A percentile compares a stretch with the other conserved stretches of the same genome.
phyloP scores from a whole-genome alignment of 2,797 vertebrate genomes.

The Acipenser oxyrinchus region DNA sequence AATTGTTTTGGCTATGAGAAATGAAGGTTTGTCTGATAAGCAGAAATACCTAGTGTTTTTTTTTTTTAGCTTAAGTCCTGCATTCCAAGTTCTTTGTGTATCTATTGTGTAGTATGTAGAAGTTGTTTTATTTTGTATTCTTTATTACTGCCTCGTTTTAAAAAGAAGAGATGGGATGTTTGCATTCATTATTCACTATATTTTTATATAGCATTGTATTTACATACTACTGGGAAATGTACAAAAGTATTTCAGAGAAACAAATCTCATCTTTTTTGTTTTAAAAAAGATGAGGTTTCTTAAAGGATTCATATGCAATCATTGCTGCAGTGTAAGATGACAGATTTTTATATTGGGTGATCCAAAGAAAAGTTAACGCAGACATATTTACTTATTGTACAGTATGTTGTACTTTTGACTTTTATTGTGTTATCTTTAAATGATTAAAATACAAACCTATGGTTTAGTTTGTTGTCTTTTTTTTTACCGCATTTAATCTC shows the following conservation, averaged over 20 bases:
- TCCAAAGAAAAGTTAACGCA: constrained; percentile 77
- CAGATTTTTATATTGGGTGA: constrained; percentile 77
- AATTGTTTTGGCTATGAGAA: constrained; percentile 42
- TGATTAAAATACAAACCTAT: constrained; percentile 71
- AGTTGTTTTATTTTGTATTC: constrained; percentile 51
- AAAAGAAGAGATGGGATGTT: constrained; percentile 44
- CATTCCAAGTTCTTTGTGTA: constrained; percentile 72
- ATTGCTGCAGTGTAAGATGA: constrained; percentile 65
- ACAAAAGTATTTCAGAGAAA: constrained; percentile 48
- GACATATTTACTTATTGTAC: constrained; percentile 76
- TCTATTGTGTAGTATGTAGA: constrained; percentile 53
- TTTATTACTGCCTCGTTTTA: constrained; percentile 55
- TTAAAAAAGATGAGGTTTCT: constrained; percentile 24
- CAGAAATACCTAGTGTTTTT: constrained; percentile 52
- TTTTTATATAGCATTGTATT: constrained; percentile 57
- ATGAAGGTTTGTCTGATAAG: constrained; percentile 43
- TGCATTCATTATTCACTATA: constrained; percentile 54
- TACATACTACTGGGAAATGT: constrained; percentile 63
- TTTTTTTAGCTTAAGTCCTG: constrained; percentile 66
- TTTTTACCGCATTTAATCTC: constrained; percentile 28
- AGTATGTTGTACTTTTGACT: constrained; percentile 68
- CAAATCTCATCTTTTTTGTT: constrained; percentile 49
- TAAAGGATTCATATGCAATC: constrained; percentile 60
- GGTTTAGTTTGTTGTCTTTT: constrained; percentile 45
- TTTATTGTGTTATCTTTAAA: constrained; percentile 72